Conservation (phyloP, 1,140 invertebrate species). For the Mercenaria mercenaria region DNA sequence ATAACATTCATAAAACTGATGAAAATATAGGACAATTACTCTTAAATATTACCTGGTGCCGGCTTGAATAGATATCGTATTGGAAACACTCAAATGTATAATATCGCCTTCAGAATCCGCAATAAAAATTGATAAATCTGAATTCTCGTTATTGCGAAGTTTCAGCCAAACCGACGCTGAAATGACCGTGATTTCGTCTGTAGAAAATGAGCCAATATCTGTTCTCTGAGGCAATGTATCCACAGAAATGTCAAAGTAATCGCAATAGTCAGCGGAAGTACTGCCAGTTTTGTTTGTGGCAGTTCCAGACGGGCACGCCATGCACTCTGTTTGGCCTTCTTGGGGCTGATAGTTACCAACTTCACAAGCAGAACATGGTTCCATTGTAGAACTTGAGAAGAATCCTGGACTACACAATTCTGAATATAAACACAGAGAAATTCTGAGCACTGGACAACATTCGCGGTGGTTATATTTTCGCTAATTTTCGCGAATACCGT, state of each 20-base stretch:
- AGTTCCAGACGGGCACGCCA: background rate
- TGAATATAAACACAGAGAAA: background rate
- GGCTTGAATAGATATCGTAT: background rate
- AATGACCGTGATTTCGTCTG: background rate
- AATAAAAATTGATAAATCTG: background rate
- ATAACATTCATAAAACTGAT: too few species aligned
- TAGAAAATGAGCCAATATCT: background rate
- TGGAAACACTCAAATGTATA: background rate
- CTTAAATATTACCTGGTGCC: background rate
- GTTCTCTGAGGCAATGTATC: background rate
- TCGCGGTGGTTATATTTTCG: too few species aligned
- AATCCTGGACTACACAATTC: conserved; percentile 20
- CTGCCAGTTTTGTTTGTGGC: background rate
- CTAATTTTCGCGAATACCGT: too few species aligned
- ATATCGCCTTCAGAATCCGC: background rate
- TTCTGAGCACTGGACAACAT: too few species aligned
- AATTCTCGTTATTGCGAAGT: background rate
- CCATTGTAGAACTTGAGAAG: conserved; percentile 21
- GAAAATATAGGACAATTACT: too few species aligned
- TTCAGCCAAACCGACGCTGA: conserved; percentile 7
- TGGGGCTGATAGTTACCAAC: background rate
- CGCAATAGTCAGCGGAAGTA: background rate
- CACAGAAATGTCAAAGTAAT: background rate
- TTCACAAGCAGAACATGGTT: conserved; percentile 21
- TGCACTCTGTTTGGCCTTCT: background rate